These are phyloP conservation scores for Pseudochromis fuscus DNA, from an alignment of 2,797 vertebrate genomes.

Conservation along the genomic window DNA sequence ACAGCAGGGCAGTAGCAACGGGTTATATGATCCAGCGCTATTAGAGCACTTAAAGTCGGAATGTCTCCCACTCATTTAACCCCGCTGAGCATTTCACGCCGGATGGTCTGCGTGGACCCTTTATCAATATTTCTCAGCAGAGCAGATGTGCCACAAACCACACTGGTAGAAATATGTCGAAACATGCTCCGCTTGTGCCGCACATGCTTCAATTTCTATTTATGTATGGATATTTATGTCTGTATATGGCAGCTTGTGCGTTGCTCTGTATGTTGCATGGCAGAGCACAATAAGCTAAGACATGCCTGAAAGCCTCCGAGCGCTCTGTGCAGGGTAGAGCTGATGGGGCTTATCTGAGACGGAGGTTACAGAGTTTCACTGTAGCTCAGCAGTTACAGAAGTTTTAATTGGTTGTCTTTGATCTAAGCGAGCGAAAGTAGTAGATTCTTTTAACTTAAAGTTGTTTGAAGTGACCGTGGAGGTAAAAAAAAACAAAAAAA, in stretches of 20 bases:
- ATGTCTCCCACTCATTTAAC: constrained; percentile 65
- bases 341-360: constrained; percentile 9
- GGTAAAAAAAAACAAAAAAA: constrained; percentile 1
- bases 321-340: constrained; percentile 13
- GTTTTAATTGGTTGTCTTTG: constrained; percentile 7
- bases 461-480: constrained; percentile 14
- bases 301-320: constrained; percentile 24
- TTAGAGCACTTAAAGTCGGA: constrained; percentile 76
- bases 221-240: constrained; percentile 42
- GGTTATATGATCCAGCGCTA: constrained; percentile 73
- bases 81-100: constrained; percentile 59
- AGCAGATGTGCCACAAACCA: constrained; percentile 53
- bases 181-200: constrained; percentile 25
- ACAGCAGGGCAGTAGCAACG: constrained; percentile 57
- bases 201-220: constrained; percentile 35
- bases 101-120: constrained; percentile 48
- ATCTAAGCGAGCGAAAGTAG: constrained; percentile 8
- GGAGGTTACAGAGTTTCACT: constrained; percentile 12
- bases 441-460: too few relatives aligned
- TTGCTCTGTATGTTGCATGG: not conserved
- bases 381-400: not conserved
- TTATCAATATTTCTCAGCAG: constrained; percentile 56
- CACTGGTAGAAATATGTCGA: constrained; percentile 29
- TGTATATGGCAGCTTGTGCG: constrained; percentile 3
- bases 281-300: constrained; percentile 26